Evolutionary conservation across 2,113 vertebrate species (phyloP).

Genomic region (Raja brachyura): DNA sequence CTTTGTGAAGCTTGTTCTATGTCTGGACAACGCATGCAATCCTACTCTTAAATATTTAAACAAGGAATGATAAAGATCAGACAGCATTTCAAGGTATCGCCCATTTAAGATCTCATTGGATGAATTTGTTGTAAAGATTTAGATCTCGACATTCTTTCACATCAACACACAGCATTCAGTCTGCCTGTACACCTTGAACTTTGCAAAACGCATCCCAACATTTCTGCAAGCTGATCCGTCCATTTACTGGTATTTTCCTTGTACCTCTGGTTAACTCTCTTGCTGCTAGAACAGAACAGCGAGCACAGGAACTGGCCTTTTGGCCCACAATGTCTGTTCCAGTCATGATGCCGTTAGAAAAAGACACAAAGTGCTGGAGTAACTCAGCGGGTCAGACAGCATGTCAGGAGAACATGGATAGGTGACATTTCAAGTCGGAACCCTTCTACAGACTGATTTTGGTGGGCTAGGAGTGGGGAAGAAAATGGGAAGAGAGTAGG

Average conservation of each 20-base stretch:
- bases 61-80: conserved; percentile 20
- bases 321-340: neutral
- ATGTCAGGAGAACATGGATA: too few relatives aligned
- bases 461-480: too few relatives aligned
- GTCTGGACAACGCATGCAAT: neutral
- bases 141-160: neutral
- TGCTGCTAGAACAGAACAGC: neutral
- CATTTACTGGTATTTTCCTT: too few relatives aligned
- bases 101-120: neutral
- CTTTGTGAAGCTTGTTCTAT: neutral
- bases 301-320: too few relatives aligned
- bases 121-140: neutral
- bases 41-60: neutral
- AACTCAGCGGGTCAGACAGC: too few relatives aligned
- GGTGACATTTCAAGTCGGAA: too few relatives aligned
- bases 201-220: neutral
- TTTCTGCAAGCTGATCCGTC: neutral
- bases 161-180: neutral
- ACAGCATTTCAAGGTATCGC: neutral
- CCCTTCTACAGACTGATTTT: too few relatives aligned
- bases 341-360: too few relatives aligned
- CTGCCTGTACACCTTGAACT: neutral
- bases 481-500: too few relatives aligned
- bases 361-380: too few relatives aligned
- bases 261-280: neutral